Evolutionary conservation across 2,888 invertebrate genomes (phyloP), one percentile per base, ranked within the genome.

Genomic region (Spialia ferax): DNA sequence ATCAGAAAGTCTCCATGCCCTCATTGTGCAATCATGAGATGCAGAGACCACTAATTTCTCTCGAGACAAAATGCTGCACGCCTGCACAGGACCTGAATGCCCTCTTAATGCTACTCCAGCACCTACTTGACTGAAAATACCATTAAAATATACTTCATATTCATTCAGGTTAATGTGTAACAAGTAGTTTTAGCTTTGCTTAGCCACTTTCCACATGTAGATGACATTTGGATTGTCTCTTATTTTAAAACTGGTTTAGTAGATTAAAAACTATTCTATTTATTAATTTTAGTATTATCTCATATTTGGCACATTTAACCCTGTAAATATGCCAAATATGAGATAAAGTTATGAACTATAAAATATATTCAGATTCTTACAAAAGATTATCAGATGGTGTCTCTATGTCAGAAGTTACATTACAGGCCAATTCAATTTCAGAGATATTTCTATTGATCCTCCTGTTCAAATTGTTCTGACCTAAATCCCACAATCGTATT

Each of bases 1-100:
- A 81, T 95, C 95, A n/a, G 94, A 89, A 1, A 96, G 93, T 75
- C 95, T 94, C 97, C 97, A 97, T 5, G 96, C 95, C 73, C 97
- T 93, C 95, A 97, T 95, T 48, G 96, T 96, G 73, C 94, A 95
- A 86, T 98, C 98, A 80, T 96, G 96, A 1, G 97, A 96, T 1
- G 95, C 95, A 3, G 96, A 96, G 8, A 98, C 86, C n/a, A 98
- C 88, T 35, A 98, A 86, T 65, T 96, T 94, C 76, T 94, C 94
- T 67, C 91, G 85, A 0, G 91, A 78, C 45, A 95, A 87, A 2
- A 96, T 95, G 73, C 95, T 94, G 23, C 97, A 93, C 70, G 97
- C 96, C 79, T 96, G 96, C 22, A 97, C 94, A 20, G 96, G 91
- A 15, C 96, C 96, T 11, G 95, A 95, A 81, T 98, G 98, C 0